phyloP scores from a whole-genome alignment of 23 tunicate genomes.

The Clavelina lepadiformis region DNA sequence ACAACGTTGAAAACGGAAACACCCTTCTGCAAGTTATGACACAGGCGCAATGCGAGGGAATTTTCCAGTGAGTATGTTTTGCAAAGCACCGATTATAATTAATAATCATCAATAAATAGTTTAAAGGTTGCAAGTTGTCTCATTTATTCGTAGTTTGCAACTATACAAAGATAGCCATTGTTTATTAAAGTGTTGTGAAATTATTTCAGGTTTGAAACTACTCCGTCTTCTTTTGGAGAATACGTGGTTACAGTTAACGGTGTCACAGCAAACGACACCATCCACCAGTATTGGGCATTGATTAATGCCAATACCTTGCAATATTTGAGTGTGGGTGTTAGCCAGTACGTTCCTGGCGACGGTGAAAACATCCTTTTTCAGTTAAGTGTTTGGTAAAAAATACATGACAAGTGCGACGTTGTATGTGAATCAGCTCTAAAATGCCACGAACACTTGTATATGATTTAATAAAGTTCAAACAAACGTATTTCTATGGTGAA shows the following conservation, averaged over 20 bases:
- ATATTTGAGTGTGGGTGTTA: constrained; percentile 10
- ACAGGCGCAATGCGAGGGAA: constrained; percentile 1
- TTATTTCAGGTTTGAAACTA: constrained; percentile 11
- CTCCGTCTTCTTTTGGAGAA: constrained; percentile 21
- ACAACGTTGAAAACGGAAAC: background rate
- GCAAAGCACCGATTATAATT: no score
- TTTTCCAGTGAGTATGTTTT: constrained; percentile 14
- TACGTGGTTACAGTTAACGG: constrained; percentile 12
- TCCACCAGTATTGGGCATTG: constrained; percentile 17
- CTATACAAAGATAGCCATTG: no score
- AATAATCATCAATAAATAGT: no score
- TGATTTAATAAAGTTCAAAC: no score
- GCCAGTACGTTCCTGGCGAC: constrained; percentile 16
- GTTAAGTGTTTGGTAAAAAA: constrained; percentile 3
- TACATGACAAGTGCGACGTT: background rate
- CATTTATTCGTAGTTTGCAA: no score
- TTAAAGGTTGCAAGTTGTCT: no score
- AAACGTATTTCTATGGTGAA: no score
- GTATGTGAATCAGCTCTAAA: no score
- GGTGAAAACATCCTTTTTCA: constrained; percentile 24
- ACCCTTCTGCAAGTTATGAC: constrained; percentile 6
- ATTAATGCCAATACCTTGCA: constrained; percentile 14
- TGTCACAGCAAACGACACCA: background rate
- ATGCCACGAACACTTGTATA: no score
- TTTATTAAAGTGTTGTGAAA: no score